A percentile compares a stretch with the other conserved stretches of the same genome.
Conservation (phyloP, 2,888 invertebrate genomes). For the Ametastegia equiseti region DNA sequence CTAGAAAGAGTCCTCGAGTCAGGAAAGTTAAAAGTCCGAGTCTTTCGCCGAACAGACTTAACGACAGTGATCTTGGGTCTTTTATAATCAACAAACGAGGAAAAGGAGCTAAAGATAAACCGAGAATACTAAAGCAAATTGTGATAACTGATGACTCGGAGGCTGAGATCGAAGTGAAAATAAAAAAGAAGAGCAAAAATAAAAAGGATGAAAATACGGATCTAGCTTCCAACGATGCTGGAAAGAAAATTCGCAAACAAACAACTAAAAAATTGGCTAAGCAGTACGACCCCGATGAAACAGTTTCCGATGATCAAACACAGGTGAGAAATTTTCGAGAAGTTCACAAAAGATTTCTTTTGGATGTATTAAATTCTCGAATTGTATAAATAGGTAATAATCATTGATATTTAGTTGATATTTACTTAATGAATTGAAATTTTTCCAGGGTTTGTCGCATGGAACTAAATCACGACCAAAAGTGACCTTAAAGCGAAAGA, state of each 20-base stretch:
- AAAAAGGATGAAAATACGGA: conserved; percentile 28
- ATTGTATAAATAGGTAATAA: no score
- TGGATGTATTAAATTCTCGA: no score
- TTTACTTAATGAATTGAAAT: background rate
- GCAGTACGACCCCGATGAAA: conserved; percentile 51
- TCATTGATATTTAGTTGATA: no score
- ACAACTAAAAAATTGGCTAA: conserved; percentile 49
- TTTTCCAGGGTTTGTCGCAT: conserved; percentile 59
- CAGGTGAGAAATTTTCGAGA: conserved; percentile 3
- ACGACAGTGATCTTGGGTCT: conserved; percentile 65
- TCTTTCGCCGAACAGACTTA: conserved; percentile 54
- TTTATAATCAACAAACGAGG: conserved; percentile 67
- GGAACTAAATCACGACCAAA: conserved; percentile 64
- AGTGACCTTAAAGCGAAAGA: conserved; percentile 32
- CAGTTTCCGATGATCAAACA: conserved; percentile 37
- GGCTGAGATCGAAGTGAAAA: conserved; percentile 69
- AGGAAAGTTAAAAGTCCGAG: conserved; percentile 43
- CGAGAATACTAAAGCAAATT: conserved; percentile 62
- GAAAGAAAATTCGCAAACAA: conserved; percentile 32
- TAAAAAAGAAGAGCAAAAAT: conserved; percentile 66
- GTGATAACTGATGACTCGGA: conserved; percentile 63
- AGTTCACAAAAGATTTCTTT: no score
- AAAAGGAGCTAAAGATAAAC: conserved; percentile 62
- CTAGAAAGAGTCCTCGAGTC: conserved; percentile 53
- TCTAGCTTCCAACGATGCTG: conserved; percentile 22